Percentiles rank a stretch among this genome's conserved stretches.
Conservation (phyloP, 2,797 vertebrate species). For the Acrocephalus scirpaceus region DNA sequence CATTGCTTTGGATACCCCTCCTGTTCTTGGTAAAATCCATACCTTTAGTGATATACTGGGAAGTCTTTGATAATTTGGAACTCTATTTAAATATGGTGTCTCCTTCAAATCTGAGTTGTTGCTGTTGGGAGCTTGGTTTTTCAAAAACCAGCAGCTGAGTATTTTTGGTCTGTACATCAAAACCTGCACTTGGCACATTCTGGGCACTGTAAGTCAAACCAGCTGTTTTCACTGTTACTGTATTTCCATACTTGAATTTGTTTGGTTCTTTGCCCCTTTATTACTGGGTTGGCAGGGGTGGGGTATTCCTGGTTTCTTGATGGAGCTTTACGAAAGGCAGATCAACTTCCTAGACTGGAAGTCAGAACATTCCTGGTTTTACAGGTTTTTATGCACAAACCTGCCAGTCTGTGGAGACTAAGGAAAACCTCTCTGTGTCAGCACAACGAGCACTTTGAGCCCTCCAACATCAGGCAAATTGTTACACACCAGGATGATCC, state of each 20-base stretch:
- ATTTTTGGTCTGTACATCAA: background rate
- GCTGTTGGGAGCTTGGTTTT: background rate
- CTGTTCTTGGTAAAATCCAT: background rate
- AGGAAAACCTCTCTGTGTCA: background rate
- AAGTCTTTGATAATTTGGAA: background rate
- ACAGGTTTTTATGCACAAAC: background rate
- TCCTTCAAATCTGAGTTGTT: background rate
- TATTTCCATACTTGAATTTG: background rate
- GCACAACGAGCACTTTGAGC: background rate
- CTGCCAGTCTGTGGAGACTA: background rate
- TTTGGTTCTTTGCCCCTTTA: background rate
- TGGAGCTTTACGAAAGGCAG: background rate
- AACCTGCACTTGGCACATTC: background rate
- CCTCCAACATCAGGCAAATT: background rate
- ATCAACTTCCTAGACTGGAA: background rate
- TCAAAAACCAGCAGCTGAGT: background rate
- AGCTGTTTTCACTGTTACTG: background rate
- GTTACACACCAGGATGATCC: accelerated
- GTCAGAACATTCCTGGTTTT: background rate
- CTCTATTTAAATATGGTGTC: background rate
- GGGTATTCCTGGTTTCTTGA: background rate
- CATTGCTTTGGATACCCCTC: background rate
- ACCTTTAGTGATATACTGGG: background rate
- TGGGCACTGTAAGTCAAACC: background rate
- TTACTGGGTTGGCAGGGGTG: background rate